phyloP scores from a whole-genome alignment of 1,140 invertebrate genomes.

The Bombus impatiens region DNA sequence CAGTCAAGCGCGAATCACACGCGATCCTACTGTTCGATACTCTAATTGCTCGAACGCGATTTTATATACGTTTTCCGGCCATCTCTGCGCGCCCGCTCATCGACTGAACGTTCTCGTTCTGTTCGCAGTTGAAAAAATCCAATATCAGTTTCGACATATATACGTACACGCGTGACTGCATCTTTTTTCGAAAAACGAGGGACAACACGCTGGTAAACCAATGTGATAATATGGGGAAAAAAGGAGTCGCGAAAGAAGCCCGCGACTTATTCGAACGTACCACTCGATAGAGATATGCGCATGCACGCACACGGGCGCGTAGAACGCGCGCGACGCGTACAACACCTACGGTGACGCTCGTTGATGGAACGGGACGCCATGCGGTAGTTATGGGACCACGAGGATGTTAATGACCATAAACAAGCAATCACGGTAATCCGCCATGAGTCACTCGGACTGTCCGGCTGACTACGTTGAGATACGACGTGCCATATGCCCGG shows the following conservation, averaged over 20 bases:
- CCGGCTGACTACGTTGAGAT: conserved; percentile 73
- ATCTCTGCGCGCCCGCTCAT: too few species aligned
- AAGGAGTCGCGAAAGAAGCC: neutral
- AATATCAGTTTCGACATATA: too few species aligned
- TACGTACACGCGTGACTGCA: too few species aligned
- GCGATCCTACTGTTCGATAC: conserved; percentile 31
- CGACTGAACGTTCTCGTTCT: too few species aligned
- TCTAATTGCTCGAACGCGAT: conserved; percentile 22
- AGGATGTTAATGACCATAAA: conserved; percentile 82
- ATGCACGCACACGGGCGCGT: conserved; percentile 42
- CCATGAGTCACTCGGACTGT: conserved; percentile 81
- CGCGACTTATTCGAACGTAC: neutral
- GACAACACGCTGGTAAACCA: too few species aligned
- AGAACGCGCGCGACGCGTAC: conserved; percentile 10
- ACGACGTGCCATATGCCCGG: conserved; percentile 76
- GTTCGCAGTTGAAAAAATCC: too few species aligned
- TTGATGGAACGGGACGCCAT: conserved; percentile 76
- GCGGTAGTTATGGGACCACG: conserved; percentile 79
- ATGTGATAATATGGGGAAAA: too few species aligned
- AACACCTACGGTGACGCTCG: conserved; percentile 57
- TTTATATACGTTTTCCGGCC: neutral
- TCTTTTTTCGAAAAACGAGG: too few species aligned
- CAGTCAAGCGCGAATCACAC: conserved; percentile 46
- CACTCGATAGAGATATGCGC: neutral
- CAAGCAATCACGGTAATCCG: conserved; percentile 81